Conservation (phyloP, 1,140 invertebrate species). For the Cardiocondyla obscurior region DNA sequence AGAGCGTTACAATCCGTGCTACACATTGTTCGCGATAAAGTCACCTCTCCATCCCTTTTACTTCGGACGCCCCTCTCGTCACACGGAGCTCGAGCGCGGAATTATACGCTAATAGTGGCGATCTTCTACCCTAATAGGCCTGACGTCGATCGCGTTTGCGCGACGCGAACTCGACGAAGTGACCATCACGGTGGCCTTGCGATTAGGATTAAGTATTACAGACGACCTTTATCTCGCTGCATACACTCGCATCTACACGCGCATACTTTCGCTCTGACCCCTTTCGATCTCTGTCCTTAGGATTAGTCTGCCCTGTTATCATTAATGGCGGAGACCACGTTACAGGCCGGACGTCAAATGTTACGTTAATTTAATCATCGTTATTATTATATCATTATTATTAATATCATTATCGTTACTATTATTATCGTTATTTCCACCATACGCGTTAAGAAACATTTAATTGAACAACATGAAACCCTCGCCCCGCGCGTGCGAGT, state of each 20-base stretch:
- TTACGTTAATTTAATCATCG: slow-evolving; percentile 47
- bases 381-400: slow-evolving; percentile 43
- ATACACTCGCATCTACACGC: slow-evolving; percentile 40
- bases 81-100: not conserved
- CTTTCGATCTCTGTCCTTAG: slow-evolving; percentile 7
- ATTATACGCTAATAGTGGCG: slow-evolving; percentile 7
- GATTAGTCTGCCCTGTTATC: slow-evolving; percentile 44
- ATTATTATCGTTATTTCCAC: slow-evolving; percentile 46
- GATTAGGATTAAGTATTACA: slow-evolving; percentile 51
- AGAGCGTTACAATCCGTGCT: not conserved
- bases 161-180: slow-evolving; percentile 52
- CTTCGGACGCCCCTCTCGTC: not conserved
- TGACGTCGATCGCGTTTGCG: slow-evolving; percentile 14
- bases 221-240: slow-evolving; percentile 53
- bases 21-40: not conserved
- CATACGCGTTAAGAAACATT: slow-evolving; percentile 69
- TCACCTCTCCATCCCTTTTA: not conserved
- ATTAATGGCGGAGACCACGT: slow-evolving; percentile 62
- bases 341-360: slow-evolving; percentile 67
- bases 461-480: slow-evolving; percentile 71
- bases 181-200: slow-evolving; percentile 56
- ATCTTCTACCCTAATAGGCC: slow-evolving; percentile 36
- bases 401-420: slow-evolving; percentile 31
- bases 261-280: slow-evolving; percentile 26
- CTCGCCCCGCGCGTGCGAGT: slow-evolving; percentile 60